Evolutionary conservation across 2,797 vertebrate genomes (phyloP).

Genomic region (Eulemur rubriventer): DNA sequence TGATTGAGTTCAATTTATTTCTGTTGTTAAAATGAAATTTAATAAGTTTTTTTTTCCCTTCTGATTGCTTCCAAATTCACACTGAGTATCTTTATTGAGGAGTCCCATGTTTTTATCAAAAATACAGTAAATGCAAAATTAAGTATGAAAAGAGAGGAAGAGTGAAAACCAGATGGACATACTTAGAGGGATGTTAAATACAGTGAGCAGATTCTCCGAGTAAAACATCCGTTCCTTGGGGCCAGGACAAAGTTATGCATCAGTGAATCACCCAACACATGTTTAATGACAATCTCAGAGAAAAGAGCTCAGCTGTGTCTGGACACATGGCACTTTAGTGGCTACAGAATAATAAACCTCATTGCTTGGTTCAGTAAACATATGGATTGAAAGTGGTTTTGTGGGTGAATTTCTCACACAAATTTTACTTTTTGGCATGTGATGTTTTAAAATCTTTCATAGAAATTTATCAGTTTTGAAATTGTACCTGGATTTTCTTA

Average conservation of each 20-base stretch:
- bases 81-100: neutral
- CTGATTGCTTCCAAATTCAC: conserved; percentile 9
- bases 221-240: neutral
- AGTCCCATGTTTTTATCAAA: conserved; percentile 28
- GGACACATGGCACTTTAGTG: neutral
- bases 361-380: neutral
- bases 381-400: neutral
- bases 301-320: neutral
- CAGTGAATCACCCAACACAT: neutral
- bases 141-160: neutral
- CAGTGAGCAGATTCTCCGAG: neutral
- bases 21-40: conserved; percentile 45
- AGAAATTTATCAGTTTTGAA: neutral
- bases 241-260: neutral
- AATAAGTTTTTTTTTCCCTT: neutral
- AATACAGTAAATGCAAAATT: conserved; percentile 49
- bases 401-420: neutral
- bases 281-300: neutral
- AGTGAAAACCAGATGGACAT: neutral
- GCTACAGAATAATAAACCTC: neutral
- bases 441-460: neutral
- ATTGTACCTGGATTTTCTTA: neutral
- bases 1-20: conserved; percentile 46
- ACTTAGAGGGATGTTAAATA: neutral
- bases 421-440: neutral